Evolutionary conservation across 2,888 invertebrate genomes (phyloP).

Genomic region (Tipula lateralis): DNA sequence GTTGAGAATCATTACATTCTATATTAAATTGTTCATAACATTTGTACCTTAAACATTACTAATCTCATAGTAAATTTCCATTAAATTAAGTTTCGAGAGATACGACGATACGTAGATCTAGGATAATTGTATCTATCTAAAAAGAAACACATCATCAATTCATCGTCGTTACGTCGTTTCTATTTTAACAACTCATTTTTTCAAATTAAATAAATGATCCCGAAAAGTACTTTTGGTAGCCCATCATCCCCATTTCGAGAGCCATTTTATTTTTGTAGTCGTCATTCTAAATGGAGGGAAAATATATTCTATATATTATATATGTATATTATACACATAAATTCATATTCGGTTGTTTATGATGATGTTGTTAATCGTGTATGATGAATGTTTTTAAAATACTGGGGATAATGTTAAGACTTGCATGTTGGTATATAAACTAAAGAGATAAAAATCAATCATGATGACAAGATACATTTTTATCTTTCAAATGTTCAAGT

Average conservation of each 20-base stretch:
- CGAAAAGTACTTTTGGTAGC: neutral
- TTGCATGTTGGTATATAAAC: neutral
- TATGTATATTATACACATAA: neutral
- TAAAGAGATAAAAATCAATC: constrained; percentile 1
- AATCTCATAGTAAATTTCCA: neutral
- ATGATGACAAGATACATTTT: neutral
- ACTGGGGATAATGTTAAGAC: neutral
- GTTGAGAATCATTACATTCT: no score
- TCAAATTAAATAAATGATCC: constrained; percentile 15
- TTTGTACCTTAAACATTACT: neutral
- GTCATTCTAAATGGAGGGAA: neutral
- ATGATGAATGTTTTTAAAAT: constrained; percentile 14
- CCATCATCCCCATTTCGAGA: neutral
- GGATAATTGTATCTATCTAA: neutral
- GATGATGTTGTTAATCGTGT: neutral
- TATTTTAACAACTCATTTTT: neutral
- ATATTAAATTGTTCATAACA: neutral
- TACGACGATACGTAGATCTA: neutral
- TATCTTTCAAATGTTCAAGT: neutral
- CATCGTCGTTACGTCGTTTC: neutral
- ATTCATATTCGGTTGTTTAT: neutral
- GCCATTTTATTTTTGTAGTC: neutral
- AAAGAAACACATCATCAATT: neutral
- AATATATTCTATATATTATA: neutral
- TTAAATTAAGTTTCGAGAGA: neutral